Evolutionary conservation across 1,140 invertebrate species (phyloP).

Genomic region (Pogonomyrmex barbatus): DNA sequence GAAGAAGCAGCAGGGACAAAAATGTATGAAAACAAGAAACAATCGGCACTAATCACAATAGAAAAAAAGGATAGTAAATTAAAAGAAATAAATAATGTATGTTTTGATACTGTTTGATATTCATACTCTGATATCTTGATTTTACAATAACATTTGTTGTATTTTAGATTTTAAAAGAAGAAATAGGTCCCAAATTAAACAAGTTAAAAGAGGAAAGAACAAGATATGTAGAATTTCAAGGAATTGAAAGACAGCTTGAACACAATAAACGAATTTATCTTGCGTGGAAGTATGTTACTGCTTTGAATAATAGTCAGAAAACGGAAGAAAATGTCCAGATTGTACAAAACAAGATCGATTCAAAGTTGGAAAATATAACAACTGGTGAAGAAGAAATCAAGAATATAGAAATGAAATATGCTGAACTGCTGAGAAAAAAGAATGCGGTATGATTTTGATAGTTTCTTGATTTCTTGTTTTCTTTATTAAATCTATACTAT

Average conservation of each 20-base stretch:
- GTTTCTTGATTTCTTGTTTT: neutral
- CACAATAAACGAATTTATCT: conserved; percentile 92
- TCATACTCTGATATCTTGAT: conserved; percentile 12
- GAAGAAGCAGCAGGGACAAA: conserved; percentile 99
- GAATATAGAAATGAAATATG: conserved; percentile 87
- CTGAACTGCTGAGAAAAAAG: conserved; percentile 85
- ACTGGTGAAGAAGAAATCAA: conserved; percentile 87
- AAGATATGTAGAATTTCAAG: conserved; percentile 96
- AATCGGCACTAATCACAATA: conserved; percentile 94
- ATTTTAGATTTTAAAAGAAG: conserved; percentile 93
- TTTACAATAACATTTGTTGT: conserved; percentile 25
- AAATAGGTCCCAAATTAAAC: conserved; percentile 94
- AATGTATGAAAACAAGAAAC: conserved; percentile 98
- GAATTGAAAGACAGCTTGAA: conserved; percentile 94
- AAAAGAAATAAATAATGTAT: conserved; percentile 93
- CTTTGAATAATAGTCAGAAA: conserved; percentile 86
- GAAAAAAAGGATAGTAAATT: conserved; percentile 98
- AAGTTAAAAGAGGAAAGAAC: conserved; percentile 95
- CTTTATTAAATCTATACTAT: neutral
- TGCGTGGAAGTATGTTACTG: conserved; percentile 91
- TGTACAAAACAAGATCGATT: conserved; percentile 86
- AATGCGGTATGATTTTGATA: conserved; percentile 86
- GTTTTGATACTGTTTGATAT: conserved; percentile 67
- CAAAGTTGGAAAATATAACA: conserved; percentile 86
- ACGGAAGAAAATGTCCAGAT: conserved; percentile 86